Conservation (phyloP, 2,797 vertebrate genomes). For the Rhinophrynus dorsalis region DNA sequence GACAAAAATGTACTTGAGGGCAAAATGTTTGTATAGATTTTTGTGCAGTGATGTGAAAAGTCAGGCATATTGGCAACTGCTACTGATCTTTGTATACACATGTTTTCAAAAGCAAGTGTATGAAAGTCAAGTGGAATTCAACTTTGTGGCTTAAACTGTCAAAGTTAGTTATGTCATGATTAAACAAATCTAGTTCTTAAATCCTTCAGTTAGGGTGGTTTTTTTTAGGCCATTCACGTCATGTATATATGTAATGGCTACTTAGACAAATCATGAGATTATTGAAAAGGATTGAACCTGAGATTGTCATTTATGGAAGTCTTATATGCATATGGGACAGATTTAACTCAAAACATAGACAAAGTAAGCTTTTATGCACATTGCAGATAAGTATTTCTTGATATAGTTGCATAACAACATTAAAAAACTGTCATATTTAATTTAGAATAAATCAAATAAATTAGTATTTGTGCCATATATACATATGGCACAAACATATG, state of each 20-base stretch:
- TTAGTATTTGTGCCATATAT: too few species aligned
- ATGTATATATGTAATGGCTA: not conserved
- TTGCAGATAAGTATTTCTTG: too few species aligned
- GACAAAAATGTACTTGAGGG: constrained; percentile 84
- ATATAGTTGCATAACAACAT: too few species aligned
- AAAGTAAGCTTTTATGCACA: too few species aligned
- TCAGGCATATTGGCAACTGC: constrained; percentile 57
- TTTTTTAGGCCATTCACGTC: constrained; percentile 17
- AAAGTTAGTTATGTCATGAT: constrained; percentile 56
- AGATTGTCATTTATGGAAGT: not conserved
- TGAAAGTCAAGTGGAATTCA: constrained; percentile 55
- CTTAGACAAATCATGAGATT: constrained; percentile 11
- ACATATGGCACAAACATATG: too few species aligned
- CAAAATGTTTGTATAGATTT: constrained; percentile 76
- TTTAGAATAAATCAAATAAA: too few species aligned
- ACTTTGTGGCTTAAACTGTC: constrained; percentile 52
- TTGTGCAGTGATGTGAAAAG: constrained; percentile 67
- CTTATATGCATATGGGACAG: too few species aligned
- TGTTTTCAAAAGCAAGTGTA: constrained; percentile 37
- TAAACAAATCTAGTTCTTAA: constrained; percentile 25
- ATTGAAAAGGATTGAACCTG: not conserved
- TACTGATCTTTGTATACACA: constrained; percentile 57
- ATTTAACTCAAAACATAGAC: too few species aligned
- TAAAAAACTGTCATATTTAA: too few species aligned
- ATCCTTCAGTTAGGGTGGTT: constrained; percentile 7